Evolutionary conservation across 2,797 vertebrate species (phyloP).

Genomic region (Buphagus erythrorhynchus): DNA sequence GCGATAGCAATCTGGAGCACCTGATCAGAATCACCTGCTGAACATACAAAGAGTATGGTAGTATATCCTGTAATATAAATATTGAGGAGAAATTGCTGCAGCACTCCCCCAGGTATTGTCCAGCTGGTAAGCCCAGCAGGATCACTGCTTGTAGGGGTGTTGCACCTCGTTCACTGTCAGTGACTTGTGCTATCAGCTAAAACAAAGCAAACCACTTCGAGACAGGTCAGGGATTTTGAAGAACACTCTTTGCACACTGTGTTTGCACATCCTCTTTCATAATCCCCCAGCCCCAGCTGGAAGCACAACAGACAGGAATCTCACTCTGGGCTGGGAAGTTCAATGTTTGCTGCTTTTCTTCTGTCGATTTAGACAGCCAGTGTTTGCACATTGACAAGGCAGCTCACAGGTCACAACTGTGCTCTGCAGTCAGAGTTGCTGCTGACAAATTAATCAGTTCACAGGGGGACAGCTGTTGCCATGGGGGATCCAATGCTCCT

Average conservation of each 20-base stretch:
- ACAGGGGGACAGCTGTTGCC: neutral
- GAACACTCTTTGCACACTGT: neutral
- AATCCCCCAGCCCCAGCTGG: neutral
- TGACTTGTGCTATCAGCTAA: neutral
- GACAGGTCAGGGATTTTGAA: neutral
- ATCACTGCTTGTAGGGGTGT: neutral
- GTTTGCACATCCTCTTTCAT: neutral
- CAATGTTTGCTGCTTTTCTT: neutral
- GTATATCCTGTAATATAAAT: no score
- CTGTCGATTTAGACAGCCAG: neutral
- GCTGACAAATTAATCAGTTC: neutral
- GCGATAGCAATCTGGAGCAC: neutral
- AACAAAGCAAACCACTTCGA: neutral
- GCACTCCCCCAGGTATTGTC: neutral
- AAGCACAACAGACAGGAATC: neutral
- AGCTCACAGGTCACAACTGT: neutral
- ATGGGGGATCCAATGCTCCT: neutral
- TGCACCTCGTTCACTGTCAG: neutral
- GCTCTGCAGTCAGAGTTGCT: neutral
- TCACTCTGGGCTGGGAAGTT: neutral
- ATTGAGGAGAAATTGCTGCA: neutral
- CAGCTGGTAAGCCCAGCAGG: neutral
- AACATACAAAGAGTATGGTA: neutral
- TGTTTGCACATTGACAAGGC: neutral
- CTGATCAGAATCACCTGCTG: neutral